Percentiles rank a stretch among this genome's conserved stretches.
Evolutionary conservation across 2,113 vertebrate genomes (phyloP).

Genomic region (Lasiurus cinereus): DNA sequence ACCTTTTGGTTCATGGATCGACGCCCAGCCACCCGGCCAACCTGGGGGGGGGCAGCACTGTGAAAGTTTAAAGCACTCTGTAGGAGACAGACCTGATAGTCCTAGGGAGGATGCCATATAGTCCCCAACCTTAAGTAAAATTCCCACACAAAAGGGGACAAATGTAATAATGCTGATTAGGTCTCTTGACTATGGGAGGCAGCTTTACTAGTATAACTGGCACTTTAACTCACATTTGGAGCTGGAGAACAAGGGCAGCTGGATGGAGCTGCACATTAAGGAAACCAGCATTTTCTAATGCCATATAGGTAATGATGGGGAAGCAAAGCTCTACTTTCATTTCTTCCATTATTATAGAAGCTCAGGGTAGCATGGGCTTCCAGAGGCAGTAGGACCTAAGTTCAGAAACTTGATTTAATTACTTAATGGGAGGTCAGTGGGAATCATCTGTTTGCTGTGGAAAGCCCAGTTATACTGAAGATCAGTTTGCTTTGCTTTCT

Average conservation of each 20-base stretch:
- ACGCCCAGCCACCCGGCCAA: too few relatives aligned
- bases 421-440: background rate
- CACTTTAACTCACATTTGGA: conserved; percentile 52
- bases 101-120: background rate
- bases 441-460: background rate
- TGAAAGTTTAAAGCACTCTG: background rate
- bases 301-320: background rate
- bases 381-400: background rate
- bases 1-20: too few relatives aligned
- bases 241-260: background rate
- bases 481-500: background rate
- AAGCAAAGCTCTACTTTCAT: background rate
- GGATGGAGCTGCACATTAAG: background rate
- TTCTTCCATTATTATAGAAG: background rate
- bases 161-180: background rate
- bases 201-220: background rate
- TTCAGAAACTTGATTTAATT: background rate
- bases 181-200: background rate
- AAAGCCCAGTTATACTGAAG: background rate
- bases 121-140: background rate
- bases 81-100: background rate
- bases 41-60: background rate
- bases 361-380: background rate
- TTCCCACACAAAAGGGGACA: background rate
- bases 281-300: conserved; percentile 17